Conservation (phyloP, 2,888 invertebrate genomes). For the Molorchus minor region DNA sequence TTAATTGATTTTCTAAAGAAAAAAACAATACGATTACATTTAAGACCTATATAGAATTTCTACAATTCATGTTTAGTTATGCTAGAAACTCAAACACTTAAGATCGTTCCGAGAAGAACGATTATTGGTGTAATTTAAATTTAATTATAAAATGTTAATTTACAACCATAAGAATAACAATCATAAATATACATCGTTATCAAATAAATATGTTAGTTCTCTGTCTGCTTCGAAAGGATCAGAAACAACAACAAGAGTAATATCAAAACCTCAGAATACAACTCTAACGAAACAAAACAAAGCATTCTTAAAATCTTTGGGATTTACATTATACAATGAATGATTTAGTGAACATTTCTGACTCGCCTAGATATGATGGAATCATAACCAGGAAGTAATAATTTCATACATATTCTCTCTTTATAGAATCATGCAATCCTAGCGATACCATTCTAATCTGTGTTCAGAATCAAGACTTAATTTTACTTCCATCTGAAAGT, state of each 20-base stretch:
- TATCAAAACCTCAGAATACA: not conserved
- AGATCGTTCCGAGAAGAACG: not conserved
- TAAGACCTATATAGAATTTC: conserved; percentile 17
- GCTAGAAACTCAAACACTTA: not conserved
- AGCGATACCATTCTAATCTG: conserved; percentile 52
- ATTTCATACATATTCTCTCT: conserved; percentile 47
- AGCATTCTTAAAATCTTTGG: conserved; percentile 28
- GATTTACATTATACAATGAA: conserved; percentile 30
- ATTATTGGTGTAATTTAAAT: not conserved
- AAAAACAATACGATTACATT: conserved; percentile 42
- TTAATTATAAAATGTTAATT: conserved; percentile 33
- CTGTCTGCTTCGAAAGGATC: conserved; percentile 4
- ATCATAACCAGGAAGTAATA: conserved; percentile 41
- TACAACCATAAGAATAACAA: conserved; percentile 10
- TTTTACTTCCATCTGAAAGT: conserved; percentile 41
- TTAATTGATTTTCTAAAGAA: conserved; percentile 50
- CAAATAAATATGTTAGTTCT: conserved; percentile 13
- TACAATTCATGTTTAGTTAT: not conserved
- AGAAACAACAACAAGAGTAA: conserved; percentile 10
- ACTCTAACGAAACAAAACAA: conserved; percentile 28
- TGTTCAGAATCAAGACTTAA: conserved; percentile 48
- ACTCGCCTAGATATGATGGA: conserved; percentile 39
- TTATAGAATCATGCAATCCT: conserved; percentile 43
- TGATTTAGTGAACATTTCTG: conserved; percentile 36
- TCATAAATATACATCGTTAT: conserved; percentile 18